These are phyloP conservation scores for Xiphophorus maculatus DNA, from an alignment of 2,113 vertebrate species.

Conservation along the genomic window DNA sequence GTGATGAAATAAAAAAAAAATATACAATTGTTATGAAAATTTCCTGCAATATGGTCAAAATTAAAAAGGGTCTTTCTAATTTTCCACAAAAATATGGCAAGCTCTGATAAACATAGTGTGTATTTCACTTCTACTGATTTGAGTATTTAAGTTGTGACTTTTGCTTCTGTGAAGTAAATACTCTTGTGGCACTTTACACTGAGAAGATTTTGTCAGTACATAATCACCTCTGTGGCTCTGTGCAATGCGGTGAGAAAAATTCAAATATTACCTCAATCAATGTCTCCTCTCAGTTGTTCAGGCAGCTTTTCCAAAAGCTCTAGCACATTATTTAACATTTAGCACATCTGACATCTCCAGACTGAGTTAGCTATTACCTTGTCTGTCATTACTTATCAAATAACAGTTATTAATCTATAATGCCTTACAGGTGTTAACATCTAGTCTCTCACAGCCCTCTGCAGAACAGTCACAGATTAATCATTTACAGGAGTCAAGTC, in stretches of 20 bases:
- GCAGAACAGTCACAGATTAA: constrained; percentile 1
- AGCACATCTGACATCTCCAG: not conserved
- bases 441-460: not conserved
- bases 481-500: not conserved
- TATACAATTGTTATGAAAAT: not conserved
- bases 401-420: constrained; percentile 26
- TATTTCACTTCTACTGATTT: not conserved
- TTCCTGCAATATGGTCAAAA: not conserved
- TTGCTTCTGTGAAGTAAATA: constrained; percentile 26
- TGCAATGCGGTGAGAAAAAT: constrained; percentile 18
- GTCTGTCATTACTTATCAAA: constrained; percentile 14
- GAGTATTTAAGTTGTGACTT: constrained; percentile 4
- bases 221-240: constrained; percentile 40
- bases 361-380: constrained; percentile 12
- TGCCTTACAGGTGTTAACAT: constrained; percentile 28
- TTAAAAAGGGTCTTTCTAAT: not conserved
- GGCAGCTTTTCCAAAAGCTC: constrained; percentile 7
- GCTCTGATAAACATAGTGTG: not conserved
- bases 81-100: not conserved
- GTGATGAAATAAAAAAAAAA: constrained; percentile 1
- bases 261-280: constrained; percentile 30
- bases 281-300: constrained; percentile 15
- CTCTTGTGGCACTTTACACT: constrained; percentile 1
- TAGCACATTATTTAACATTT: constrained; percentile 16
- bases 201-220: constrained; percentile 7